phyloP scores from a whole-genome alignment of 2,113 vertebrate genomes.

The Bubo scandiacus region DNA sequence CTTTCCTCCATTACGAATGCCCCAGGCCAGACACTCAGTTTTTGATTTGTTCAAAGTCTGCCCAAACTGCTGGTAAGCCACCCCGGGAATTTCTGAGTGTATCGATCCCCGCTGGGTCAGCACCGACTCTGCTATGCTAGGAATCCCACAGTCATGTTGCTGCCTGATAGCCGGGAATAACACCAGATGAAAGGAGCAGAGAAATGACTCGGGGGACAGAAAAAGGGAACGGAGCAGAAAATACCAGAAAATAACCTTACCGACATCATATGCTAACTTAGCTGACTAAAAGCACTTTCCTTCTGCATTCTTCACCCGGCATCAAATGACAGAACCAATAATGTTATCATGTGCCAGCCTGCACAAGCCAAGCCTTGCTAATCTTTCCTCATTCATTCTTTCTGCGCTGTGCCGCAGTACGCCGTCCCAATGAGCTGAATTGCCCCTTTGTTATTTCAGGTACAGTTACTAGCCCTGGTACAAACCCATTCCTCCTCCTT shows the following conservation, averaged over 20 bases:
- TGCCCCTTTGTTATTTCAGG: slow-evolving; percentile 45
- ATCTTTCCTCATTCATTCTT: neutral
- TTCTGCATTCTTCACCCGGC: neutral
- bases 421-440: slow-evolving; percentile 5
- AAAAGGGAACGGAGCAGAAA: neutral
- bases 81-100: neutral
- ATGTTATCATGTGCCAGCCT: slow-evolving; percentile 14
- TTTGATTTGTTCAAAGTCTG: neutral
- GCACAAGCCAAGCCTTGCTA: slow-evolving; percentile 46
- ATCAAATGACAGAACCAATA: slow-evolving; percentile 14
- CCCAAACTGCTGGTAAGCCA: neutral
- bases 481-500: slow-evolving; percentile 24
- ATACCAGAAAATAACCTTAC: neutral
- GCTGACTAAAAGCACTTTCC: neutral
- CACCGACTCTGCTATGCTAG: neutral
- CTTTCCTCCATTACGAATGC: neutral
- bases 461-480: slow-evolving; percentile 58
- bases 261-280: neutral
- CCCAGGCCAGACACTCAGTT: neutral
- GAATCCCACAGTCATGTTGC: neutral
- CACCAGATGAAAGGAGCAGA: neutral
- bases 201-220: neutral
- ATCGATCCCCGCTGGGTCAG: neutral
- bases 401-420: neutral
- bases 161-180: neutral